Evolutionary conservation across 2,797 vertebrate genomes (phyloP).

Genomic region (Periparus ater): DNA sequence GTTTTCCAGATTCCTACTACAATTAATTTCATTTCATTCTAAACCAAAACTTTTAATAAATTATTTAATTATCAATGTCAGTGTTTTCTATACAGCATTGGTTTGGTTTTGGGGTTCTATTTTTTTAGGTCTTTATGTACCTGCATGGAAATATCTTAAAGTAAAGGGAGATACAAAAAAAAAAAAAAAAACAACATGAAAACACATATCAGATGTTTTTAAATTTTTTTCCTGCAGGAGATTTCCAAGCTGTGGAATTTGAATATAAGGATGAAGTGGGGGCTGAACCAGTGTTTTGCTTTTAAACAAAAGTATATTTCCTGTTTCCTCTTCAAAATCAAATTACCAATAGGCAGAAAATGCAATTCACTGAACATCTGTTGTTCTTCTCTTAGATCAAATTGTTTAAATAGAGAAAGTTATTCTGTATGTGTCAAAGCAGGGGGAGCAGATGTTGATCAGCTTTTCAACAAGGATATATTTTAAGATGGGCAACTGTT

Average conservation of each 20-base stretch:
- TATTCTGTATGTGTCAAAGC: background rate
- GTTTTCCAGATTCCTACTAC: background rate
- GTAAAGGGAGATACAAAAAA: background rate
- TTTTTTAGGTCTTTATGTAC: background rate
- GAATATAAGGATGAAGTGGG: background rate
- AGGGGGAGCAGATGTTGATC: background rate
- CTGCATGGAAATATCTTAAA: background rate
- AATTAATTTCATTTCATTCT: background rate
- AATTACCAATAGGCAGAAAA: conserved; percentile 40
- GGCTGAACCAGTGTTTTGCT: background rate
- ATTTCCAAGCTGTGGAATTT: background rate
- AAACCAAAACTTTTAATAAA: background rate
- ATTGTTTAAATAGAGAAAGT: background rate
- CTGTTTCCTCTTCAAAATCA: conserved; percentile 36
- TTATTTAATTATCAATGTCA: background rate
- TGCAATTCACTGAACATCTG: conserved; percentile 43
- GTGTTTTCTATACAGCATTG: background rate
- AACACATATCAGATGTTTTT: background rate
- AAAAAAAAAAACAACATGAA: background rate
- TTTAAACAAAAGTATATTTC: conserved; percentile 1
- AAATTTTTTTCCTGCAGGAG: background rate
- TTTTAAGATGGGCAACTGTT: background rate
- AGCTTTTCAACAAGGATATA: background rate
- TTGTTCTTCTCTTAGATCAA: conserved; percentile 6
- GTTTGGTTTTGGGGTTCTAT: background rate